Percentiles rank a stretch among this genome's conserved stretches.
These are phyloP conservation scores for Tamandua tetradactyla DNA, from an alignment of 2,797 vertebrate genomes.

Conservation along the genomic window DNA sequence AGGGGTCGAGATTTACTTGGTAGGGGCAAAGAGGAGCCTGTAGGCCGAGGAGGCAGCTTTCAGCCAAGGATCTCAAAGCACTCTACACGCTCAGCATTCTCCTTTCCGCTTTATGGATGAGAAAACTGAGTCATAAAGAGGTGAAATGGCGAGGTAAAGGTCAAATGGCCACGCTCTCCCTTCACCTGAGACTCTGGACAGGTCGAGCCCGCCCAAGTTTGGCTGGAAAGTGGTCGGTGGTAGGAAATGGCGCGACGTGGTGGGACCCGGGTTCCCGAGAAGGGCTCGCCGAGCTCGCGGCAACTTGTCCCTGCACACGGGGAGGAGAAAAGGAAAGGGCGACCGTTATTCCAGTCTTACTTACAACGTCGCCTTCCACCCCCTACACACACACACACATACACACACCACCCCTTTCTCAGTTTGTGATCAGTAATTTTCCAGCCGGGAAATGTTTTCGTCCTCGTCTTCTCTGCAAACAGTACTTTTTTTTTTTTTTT, in stretches of 20 bases:
- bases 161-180: slow-evolving; percentile 3
- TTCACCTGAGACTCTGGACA: not conserved
- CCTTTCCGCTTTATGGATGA: slow-evolving; percentile 58
- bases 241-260: not conserved
- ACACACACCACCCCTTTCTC: not conserved
- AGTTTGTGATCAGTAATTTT: slow-evolving; percentile 75
- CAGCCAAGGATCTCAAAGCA: slow-evolving; percentile 24
- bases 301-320: not conserved
- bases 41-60: slow-evolving; percentile 30
- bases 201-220: not conserved
- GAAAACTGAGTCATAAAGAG: slow-evolving; percentile 73
- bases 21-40: not conserved
- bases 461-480: slow-evolving; percentile 62
- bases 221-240: not conserved
- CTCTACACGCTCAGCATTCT: slow-evolving; percentile 43
- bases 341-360: slow-evolving; percentile 25
- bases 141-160: slow-evolving; percentile 60
- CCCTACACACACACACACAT: too few species aligned
- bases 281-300: not conserved
- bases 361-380: not conserved
- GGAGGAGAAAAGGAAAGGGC: slow-evolving; percentile 25
- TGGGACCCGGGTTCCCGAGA: not conserved
- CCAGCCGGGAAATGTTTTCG: slow-evolving; percentile 77
- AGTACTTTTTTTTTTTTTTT: slow-evolving; percentile 1
- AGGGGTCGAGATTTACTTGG: not conserved